Conservation (phyloP, 2,888 invertebrate genomes). For the Drosophila bunnanda region DNA sequence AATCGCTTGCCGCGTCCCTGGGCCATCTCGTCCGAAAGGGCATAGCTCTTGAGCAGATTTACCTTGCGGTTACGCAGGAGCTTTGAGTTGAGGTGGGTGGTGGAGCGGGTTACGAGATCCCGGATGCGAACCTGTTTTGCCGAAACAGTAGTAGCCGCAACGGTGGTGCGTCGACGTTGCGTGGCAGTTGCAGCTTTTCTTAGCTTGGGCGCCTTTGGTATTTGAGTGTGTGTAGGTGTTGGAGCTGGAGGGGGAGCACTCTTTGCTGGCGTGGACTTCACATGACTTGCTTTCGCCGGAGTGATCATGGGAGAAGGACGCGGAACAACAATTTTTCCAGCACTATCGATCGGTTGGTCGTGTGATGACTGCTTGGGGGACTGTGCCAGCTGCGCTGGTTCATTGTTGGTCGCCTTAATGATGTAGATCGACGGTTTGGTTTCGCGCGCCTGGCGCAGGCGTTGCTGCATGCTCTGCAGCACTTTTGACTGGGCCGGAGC, state of each 20-base stretch:
- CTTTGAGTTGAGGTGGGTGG: slow-evolving; percentile 68
- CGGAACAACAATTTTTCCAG: background rate
- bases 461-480: slow-evolving; percentile 59
- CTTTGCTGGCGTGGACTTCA: background rate
- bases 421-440: slow-evolving; percentile 82
- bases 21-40: slow-evolving; percentile 45
- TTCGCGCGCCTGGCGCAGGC: slow-evolving; percentile 79
- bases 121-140: slow-evolving; percentile 32
- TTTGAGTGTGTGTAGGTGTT: background rate
- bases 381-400: slow-evolving; percentile 8
- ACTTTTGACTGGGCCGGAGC: slow-evolving; percentile 54
- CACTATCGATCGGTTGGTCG: background rate
- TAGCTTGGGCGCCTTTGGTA: slow-evolving; percentile 1
- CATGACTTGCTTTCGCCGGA: background rate
- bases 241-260: background rate
- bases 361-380: background rate
- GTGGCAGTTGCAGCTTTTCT: slow-evolving; percentile 1
- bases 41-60: slow-evolving; percentile 66
- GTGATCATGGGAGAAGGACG: background rate
- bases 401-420: slow-evolving; percentile 69
- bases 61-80: slow-evolving; percentile 78
- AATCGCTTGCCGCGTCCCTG: slow-evolving; percentile 52
- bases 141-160: background rate
- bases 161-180: slow-evolving; percentile 52
- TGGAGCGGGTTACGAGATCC: slow-evolving; percentile 71